Percentiles rank a stretch among this genome's conserved stretches.
Evolutionary conservation across 2,888 invertebrate species (phyloP).

Genomic region (Neuroscelio doddi): DNA sequence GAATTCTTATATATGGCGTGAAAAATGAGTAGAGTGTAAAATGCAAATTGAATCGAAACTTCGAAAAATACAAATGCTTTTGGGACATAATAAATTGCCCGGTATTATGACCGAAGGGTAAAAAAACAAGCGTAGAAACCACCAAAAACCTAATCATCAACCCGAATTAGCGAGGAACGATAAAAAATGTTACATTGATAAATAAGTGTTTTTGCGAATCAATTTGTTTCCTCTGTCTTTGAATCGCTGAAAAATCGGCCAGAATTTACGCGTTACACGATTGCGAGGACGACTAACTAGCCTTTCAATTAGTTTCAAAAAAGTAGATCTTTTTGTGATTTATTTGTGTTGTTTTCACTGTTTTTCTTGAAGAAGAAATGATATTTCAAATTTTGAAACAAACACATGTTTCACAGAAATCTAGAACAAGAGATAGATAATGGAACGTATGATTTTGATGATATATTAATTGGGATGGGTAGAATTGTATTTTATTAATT

Average conservation of each 20-base stretch:
- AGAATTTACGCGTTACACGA: not conserved
- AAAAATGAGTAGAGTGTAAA: conserved; percentile 46
- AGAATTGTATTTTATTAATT: too few species aligned
- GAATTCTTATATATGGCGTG: conserved; percentile 33
- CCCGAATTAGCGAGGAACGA: conserved; percentile 36
- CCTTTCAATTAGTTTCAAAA: not conserved
- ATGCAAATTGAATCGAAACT: conserved; percentile 47
- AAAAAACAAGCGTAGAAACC: not conserved
- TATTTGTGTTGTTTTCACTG: too few species aligned
- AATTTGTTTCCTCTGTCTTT: not conserved
- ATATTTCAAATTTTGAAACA: not conserved
- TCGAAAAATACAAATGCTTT: conserved; percentile 30
- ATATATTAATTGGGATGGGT: too few species aligned
- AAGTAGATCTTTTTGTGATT: too few species aligned
- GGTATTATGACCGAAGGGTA: conserved; percentile 26
- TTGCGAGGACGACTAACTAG: too few species aligned
- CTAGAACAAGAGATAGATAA: conserved; percentile 21
- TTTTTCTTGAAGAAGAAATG: too few species aligned
- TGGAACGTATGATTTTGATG: conserved; percentile 31
- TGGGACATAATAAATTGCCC: conserved; percentile 32
- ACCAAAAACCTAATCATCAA: not conserved
- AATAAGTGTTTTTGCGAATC: conserved; percentile 19
- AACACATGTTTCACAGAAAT: conserved; percentile 16
- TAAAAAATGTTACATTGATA: conserved; percentile 38
- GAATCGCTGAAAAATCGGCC: conserved; percentile 2